These are phyloP conservation scores for Coryphaenoides rupestris DNA, from an alignment of 2,113 vertebrate genomes.

Conservation along the genomic window DNA sequence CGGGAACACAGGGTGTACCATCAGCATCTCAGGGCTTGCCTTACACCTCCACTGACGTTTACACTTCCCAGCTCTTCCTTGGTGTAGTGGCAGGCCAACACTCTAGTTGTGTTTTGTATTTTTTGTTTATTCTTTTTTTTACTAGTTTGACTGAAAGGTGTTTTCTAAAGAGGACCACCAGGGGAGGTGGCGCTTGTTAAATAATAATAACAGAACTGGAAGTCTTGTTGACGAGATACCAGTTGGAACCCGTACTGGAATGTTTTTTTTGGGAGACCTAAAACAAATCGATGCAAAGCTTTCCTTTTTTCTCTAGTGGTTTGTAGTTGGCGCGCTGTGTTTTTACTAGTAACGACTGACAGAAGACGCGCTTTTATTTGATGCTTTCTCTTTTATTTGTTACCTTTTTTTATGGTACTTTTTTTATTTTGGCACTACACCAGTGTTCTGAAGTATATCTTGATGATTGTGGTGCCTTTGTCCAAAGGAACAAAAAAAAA, in stretches of 20 bases:
- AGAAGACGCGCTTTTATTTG: slow-evolving; percentile 6
- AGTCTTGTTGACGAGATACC: slow-evolving; percentile 19
- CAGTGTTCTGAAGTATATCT: slow-evolving; percentile 26
- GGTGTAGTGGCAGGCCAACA: slow-evolving; percentile 36
- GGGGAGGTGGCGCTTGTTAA: no score
- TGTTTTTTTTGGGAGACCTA: background rate
- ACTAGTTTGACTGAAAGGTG: no score
- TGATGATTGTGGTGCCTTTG: slow-evolving; percentile 63
- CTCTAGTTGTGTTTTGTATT: no score
- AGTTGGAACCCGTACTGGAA: slow-evolving; percentile 44
- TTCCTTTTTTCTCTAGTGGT: background rate
- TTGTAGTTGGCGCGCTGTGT: background rate
- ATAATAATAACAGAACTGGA: slow-evolving; percentile 9
- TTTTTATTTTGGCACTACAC: slow-evolving; percentile 30
- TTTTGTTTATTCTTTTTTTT: no score
- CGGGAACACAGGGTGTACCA: slow-evolving; percentile 15
- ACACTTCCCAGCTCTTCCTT: slow-evolving; percentile 45
- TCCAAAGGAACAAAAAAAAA: slow-evolving; percentile 70
- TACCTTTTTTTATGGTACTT: background rate
- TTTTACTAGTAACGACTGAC: background rate
- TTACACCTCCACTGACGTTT: slow-evolving; percentile 65
- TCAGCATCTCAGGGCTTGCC: slow-evolving; percentile 66
- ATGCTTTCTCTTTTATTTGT: slow-evolving; percentile 4
- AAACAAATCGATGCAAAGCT: background rate
- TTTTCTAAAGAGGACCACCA: no score